Percentiles rank a stretch among this genome's conserved stretches.
Evolutionary conservation across 37 sponge, comb jelly and placozoan genomes (phyloP).

Genomic region (Trichoplax adhaerens): DNA sequence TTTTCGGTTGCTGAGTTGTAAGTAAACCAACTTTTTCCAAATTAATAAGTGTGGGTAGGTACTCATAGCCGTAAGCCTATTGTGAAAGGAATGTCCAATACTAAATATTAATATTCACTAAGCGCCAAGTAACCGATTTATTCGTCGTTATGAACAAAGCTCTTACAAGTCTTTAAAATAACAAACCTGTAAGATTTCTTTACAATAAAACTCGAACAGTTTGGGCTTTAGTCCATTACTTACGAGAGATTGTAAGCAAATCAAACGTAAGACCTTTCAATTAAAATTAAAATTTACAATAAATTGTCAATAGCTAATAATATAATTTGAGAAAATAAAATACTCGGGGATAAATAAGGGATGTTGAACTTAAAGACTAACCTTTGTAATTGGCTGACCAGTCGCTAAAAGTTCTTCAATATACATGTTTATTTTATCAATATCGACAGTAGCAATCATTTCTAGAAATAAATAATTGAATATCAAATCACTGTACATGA

Average conservation of each 20-base stretch:
- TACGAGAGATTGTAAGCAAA: constrained; percentile 80
- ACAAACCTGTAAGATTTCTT: constrained; percentile 70
- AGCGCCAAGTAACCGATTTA: background rate
- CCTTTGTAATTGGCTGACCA: background rate
- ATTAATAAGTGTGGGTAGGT: constrained; percentile 41
- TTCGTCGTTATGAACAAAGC: too few species aligned
- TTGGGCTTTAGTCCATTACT: constrained; percentile 75
- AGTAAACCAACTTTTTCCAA: constrained; percentile 75
- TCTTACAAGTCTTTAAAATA: too few species aligned
- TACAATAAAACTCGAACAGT: constrained; percentile 67
- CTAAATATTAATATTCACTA: background rate
- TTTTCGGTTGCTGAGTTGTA: constrained; percentile 43
- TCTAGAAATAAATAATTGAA: constrained; percentile 6
- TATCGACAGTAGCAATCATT: constrained; percentile 22
- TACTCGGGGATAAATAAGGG: background rate
- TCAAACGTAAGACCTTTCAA: constrained; percentile 39
- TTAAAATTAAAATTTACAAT: background rate
- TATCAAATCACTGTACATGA: too few species aligned
- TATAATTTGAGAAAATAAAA: background rate
- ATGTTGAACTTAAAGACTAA: background rate
- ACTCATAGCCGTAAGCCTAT: constrained; percentile 70
- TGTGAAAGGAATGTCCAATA: constrained; percentile 3
- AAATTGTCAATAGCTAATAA: constrained; percentile 8
- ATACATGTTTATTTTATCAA: constrained; percentile 25
- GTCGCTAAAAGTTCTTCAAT: constrained; percentile 23